These are phyloP conservation scores for Pachyseris speciosa DNA, from an alignment of 64 coral and sea anemone genomes.

Conservation along the genomic window DNA sequence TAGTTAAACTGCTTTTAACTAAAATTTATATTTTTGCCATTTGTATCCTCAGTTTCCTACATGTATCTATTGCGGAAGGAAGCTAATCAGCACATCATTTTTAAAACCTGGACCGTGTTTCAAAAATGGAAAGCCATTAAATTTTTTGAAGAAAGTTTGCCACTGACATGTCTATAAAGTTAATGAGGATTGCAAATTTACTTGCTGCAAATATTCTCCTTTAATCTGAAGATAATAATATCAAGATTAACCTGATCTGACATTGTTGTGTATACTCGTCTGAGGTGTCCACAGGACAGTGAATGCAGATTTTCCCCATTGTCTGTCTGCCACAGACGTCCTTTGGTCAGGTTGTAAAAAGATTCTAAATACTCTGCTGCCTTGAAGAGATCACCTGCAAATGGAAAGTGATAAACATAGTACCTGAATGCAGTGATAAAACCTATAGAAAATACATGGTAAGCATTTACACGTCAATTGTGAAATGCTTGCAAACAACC, in stretches of 20 bases:
- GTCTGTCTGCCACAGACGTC: slow-evolving; percentile 90
- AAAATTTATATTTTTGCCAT: too few relatives aligned
- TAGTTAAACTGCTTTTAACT: too few relatives aligned
- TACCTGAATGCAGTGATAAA: neutral
- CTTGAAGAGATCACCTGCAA: slow-evolving; percentile 68
- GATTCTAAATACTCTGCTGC: slow-evolving; percentile 94
- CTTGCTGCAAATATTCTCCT: neutral
- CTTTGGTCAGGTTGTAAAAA: slow-evolving; percentile 96
- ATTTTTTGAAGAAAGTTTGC: too few relatives aligned
- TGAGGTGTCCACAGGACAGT: slow-evolving; percentile 87
- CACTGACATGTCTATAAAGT: too few relatives aligned
- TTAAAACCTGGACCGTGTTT: too few relatives aligned
- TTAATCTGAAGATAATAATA: neutral
- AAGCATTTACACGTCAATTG: too few relatives aligned
- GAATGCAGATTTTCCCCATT: slow-evolving; percentile 92
- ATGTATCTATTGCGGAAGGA: too few relatives aligned
- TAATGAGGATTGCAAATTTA: neutral
- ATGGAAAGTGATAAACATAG: neutral
- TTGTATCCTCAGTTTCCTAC: too few relatives aligned
- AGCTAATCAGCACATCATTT: too few relatives aligned
- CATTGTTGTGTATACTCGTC: slow-evolving; percentile 88
- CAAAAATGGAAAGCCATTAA: too few relatives aligned
- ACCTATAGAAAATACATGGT: too few relatives aligned
- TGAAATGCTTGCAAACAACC: too few relatives aligned
- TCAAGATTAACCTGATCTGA: slow-evolving; percentile 64